phyloP scores from a whole-genome alignment of 2,113 vertebrate species.

The Gavia stellata region DNA sequence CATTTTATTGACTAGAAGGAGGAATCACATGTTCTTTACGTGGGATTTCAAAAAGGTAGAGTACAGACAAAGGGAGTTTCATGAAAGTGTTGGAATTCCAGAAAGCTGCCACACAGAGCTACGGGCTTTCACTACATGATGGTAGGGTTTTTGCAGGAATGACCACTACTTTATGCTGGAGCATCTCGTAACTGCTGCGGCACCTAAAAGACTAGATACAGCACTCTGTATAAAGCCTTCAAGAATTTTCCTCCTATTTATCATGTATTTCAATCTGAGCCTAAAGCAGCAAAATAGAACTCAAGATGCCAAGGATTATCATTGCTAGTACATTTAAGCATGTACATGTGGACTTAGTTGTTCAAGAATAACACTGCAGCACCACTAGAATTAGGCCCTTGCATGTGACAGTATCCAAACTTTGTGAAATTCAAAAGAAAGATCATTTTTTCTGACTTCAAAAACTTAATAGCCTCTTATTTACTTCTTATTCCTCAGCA shows the following conservation, averaged over 20 bases:
- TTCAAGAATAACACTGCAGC: background rate
- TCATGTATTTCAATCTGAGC: background rate
- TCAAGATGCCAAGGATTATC: background rate
- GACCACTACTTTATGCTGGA: background rate
- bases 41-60: background rate
- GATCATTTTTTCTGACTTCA: background rate
- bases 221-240: background rate
- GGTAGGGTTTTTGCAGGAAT: background rate
- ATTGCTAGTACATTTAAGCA: background rate
- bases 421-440: background rate
- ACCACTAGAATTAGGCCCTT: background rate
- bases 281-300: background rate
- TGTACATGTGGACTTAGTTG: background rate
- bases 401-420: background rate
- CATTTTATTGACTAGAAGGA: background rate
- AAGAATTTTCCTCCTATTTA: background rate
- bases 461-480: background rate
- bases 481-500: background rate
- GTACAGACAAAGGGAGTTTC: background rate
- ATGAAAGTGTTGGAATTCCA: background rate
- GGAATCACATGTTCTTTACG: background rate
- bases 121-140: rapidly evolving
- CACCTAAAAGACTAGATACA: background rate
- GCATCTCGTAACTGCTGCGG: background rate
- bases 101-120: background rate